Conservation (phyloP, 2,888 invertebrate species). For the Patella depressa region DNA sequence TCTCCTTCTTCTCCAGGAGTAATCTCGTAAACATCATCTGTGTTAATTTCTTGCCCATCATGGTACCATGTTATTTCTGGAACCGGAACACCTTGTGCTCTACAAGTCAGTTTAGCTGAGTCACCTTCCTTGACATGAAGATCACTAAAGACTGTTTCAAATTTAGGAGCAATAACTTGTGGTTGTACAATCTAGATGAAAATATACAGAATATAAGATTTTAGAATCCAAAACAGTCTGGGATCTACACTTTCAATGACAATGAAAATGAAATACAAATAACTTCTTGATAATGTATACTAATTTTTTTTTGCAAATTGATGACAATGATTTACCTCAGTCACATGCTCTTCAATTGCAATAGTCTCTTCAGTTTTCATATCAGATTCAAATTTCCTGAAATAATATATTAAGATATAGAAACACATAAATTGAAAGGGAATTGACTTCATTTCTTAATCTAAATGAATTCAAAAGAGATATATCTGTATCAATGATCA, state of each 20-base stretch:
- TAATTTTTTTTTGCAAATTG: no score
- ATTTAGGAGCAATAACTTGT: slow-evolving; percentile 51
- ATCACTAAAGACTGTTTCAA: slow-evolving; percentile 54
- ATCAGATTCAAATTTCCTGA: slow-evolving; percentile 58
- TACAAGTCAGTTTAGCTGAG: slow-evolving; percentile 62
- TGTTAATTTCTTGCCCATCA: slow-evolving; percentile 78
- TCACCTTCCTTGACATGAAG: slow-evolving; percentile 62
- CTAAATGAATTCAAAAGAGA: neutral
- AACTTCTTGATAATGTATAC: no score
- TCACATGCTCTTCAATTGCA: slow-evolving; percentile 26
- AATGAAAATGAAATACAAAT: no score
- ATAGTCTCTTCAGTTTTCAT: slow-evolving; percentile 38
- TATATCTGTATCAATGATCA: neutral
- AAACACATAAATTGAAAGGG: neutral
- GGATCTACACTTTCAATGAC: no score
- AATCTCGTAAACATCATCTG: slow-evolving; percentile 77
- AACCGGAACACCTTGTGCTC: slow-evolving; percentile 69
- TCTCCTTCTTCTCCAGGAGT: slow-evolving; percentile 57
- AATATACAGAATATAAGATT: neutral
- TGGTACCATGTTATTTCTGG: slow-evolving; percentile 84
- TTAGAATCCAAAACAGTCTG: no score
- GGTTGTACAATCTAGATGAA: slow-evolving; percentile 39
- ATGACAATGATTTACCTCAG: no score
- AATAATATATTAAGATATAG: neutral
- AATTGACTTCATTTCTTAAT: neutral